Conservation (phyloP, 2,113 vertebrate genomes). For the Carassius carassius region DNA sequence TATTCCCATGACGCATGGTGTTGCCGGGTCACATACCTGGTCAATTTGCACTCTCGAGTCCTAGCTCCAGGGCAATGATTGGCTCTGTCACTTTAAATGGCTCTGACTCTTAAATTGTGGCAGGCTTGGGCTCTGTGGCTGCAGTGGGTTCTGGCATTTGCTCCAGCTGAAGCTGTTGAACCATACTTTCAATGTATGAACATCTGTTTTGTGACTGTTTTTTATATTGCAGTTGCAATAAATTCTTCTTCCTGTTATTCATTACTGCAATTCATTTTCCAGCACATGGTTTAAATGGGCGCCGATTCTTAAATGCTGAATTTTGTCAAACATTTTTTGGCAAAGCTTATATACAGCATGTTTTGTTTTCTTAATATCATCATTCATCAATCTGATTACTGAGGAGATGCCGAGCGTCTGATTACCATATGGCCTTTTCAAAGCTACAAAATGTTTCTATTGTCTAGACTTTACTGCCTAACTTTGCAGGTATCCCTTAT, state of each 20-base stretch:
- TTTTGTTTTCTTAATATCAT: background rate
- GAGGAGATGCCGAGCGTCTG: background rate
- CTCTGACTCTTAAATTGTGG: too few species aligned
- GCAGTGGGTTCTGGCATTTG: too few species aligned
- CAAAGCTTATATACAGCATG: constrained; percentile 11
- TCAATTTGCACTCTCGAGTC: too few species aligned
- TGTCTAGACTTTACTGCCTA: background rate
- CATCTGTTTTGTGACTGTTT: background rate
- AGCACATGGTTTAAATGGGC: background rate
- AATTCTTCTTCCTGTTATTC: background rate
- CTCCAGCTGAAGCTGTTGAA: too few species aligned
- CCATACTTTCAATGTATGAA: too few species aligned
- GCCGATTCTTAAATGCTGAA: background rate
- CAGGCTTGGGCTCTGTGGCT: too few species aligned
- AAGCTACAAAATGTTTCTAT: background rate
- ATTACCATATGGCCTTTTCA: background rate
- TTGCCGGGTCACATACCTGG: too few species aligned
- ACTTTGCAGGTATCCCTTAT: background rate
- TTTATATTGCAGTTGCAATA: background rate
- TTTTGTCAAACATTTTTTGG: background rate
- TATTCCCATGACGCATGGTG: too few species aligned
- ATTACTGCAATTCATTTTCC: background rate
- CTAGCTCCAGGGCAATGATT: too few species aligned
- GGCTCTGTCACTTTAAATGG: too few species aligned
- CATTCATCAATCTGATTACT: constrained; percentile 3